Conservation (phyloP, 1,140 invertebrate genomes). For the Cotesia vestalis region DNA sequence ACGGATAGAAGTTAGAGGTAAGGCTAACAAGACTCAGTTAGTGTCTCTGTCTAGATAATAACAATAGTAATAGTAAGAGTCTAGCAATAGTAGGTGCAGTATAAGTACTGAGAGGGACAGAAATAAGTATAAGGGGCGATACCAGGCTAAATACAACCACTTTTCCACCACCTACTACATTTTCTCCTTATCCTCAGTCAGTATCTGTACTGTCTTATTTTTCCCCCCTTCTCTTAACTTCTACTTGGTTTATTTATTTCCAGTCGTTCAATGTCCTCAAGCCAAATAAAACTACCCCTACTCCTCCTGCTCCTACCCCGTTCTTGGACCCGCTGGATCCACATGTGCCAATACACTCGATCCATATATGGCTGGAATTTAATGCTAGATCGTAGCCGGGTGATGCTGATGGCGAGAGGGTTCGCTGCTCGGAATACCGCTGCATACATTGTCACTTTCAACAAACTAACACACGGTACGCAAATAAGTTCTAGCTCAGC, state of each 20-base stretch:
- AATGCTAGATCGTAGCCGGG: no score
- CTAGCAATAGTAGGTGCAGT: slow-evolving; percentile 12
- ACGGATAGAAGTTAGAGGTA: no score
- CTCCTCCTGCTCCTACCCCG: slow-evolving; percentile 21
- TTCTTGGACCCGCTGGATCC: neutral
- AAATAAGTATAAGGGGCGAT: slow-evolving; percentile 45
- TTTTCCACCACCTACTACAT: slow-evolving; percentile 27
- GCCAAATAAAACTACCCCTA: slow-evolving; percentile 46
- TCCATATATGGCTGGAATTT: no score
- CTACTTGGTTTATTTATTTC: slow-evolving; percentile 39
- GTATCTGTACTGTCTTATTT: slow-evolving; percentile 21
- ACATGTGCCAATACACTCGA: no score
- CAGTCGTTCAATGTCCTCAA: slow-evolving; percentile 24
- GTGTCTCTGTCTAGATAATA: no score
- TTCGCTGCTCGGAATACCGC: no score
- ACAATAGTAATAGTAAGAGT: neutral
- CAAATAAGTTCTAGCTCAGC: no score
- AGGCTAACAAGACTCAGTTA: no score
- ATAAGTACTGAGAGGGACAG: no score
- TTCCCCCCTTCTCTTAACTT: neutral
- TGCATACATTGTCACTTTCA: no score
- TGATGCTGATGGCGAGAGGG: no score
- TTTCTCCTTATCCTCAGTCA: slow-evolving; percentile 24
- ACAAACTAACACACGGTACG: no score
- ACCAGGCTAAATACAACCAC: slow-evolving; percentile 54